Conservation (phyloP, 2,113 vertebrate genomes). For the Orientallactaga bullata region DNA sequence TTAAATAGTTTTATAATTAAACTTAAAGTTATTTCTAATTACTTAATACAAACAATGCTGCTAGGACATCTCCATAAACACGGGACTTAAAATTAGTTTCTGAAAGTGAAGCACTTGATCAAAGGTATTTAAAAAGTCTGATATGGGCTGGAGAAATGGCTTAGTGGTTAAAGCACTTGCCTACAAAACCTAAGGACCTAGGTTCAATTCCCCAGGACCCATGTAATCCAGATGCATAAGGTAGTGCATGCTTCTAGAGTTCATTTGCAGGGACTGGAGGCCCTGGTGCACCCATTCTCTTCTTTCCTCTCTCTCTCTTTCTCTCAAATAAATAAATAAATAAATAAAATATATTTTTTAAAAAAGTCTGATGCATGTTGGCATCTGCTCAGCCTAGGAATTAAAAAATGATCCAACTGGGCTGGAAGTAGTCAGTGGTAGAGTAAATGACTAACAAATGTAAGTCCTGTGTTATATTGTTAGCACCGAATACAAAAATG, state of each 20-base stretch:
- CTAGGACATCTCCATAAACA: neutral
- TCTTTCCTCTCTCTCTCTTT: too few species aligned
- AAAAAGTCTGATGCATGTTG: neutral
- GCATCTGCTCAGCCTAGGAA: neutral
- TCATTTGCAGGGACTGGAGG: too few species aligned
- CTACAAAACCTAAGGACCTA: too few species aligned
- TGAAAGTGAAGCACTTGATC: conserved; percentile 9
- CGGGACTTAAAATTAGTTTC: conserved; percentile 36
- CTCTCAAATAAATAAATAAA: too few species aligned
- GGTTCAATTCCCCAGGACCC: too few species aligned
- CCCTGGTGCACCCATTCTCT: too few species aligned
- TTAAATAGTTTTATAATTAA: conserved; percentile 1
- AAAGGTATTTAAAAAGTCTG: conserved; percentile 8
- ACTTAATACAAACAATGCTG: neutral
- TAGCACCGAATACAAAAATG: neutral
- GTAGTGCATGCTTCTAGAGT: too few species aligned
- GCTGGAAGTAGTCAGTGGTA: neutral
- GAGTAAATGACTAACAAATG: neutral
- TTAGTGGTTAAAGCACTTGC: too few species aligned
- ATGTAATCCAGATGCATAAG: too few species aligned
- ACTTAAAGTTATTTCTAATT: conserved; percentile 21
- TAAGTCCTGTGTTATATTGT: neutral
- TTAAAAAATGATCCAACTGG: neutral
- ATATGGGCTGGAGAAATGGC: too few species aligned
- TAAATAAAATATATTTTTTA: too few species aligned